phyloP scores from a whole-genome alignment of 2,113 vertebrate genomes.

The Gopherus flavomarginatus region DNA sequence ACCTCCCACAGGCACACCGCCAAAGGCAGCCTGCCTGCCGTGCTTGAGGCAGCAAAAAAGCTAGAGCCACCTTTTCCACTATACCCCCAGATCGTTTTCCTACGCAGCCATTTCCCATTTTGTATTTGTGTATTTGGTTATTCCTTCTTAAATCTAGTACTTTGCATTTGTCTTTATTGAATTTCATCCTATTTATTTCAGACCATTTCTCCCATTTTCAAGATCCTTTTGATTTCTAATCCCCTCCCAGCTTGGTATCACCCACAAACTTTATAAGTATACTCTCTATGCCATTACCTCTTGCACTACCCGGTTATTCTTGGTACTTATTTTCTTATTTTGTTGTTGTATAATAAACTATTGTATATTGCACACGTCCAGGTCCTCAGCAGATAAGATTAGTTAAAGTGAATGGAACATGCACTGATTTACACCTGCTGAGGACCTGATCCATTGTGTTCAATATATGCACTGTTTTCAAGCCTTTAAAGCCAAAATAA shows the following conservation, averaged over 20 bases:
- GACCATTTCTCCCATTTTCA: no score
- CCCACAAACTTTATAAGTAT: not conserved
- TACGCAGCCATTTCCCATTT: not conserved
- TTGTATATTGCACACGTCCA: not conserved
- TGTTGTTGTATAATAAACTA: not conserved
- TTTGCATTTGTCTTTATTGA: no score
- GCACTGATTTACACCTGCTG: not conserved
- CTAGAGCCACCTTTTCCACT: not conserved
- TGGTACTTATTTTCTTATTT: not conserved
- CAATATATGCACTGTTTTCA: not conserved
- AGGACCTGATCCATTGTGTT: not conserved
- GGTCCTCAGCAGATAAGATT: not conserved
- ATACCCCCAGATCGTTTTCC: not conserved
- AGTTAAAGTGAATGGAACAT: not conserved
- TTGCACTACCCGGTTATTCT: not conserved
- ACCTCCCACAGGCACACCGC: no score
- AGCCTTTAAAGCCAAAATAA: not conserved
- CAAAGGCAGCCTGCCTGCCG: no score
- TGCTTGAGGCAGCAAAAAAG: no score
- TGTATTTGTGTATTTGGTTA: not conserved
- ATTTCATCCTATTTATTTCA: no score
- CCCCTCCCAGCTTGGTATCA: no score
- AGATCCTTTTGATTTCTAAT: no score
- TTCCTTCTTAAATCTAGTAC: not conserved
- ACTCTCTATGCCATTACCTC: not conserved